Evolutionary conservation across 92 coral and sea anemone genomes (phyloP), one percentile per base, ranked within the genome.

Genomic region (Epizoanthus ramosus): DNA sequence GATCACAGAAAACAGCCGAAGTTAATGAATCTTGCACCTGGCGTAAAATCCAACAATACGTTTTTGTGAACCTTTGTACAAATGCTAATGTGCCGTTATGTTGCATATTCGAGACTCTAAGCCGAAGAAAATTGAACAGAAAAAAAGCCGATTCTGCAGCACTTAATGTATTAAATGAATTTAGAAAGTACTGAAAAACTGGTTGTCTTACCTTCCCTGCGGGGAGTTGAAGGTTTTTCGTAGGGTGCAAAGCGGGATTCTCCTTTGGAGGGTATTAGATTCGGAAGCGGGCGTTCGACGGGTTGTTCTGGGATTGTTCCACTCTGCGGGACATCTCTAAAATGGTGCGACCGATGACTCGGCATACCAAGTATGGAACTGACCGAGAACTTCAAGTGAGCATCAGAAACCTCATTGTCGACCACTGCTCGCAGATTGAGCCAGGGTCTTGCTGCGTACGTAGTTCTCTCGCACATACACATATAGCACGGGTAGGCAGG

Each of bases 381-480:
- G n/a, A 77, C 82, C 22, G 82, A 77, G 24, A 77, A 77, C 68
- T 77, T 77, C 82, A 77, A 43, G 16, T 77, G 82, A 13, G 71
- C 82, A n/a, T 77, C 82, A 0, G 71, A 19, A 3, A 39, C 21
- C 16, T 77, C 70, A 8, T 56, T 57, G 24, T 77, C 82, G 18
- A 21, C 31, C 8, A 77, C 82, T 2, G 82, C 57, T 14, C 70
- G 57, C 10, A 77, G 57, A 25, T 77, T 77, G 57, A 77, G 18
- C 71, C 67, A 77, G 4, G 70, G 41, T 12, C 82, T 77, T 17
- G 82, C 43, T 3, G 53, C 58, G 23, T 77, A 77, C 45, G 28
- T 61, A 69, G 41, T 77, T 22, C 82, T 52, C 4, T 77, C 82
- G 23, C 82, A 77, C 71, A 77, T 13, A 77, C 82, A 77, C 71